Conservation (phyloP, 2,888 invertebrate species). For the Caenorhabditis japonica region DNA sequence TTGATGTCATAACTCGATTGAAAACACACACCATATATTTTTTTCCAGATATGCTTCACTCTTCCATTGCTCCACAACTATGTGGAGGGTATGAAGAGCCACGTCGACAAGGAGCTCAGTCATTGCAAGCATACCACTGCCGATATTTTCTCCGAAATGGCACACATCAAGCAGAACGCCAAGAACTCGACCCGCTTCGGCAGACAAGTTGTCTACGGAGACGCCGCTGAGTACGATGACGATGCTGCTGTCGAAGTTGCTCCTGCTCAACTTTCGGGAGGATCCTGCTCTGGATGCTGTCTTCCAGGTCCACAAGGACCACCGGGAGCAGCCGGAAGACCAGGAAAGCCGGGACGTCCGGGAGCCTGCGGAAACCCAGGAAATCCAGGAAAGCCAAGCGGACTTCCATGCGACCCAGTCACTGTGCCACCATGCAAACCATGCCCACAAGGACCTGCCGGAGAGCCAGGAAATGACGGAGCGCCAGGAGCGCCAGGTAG, state of each 20-base stretch:
- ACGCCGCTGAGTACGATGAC: constrained; percentile 25
- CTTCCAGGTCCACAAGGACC: constrained; percentile 58
- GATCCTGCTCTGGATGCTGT: constrained; percentile 59
- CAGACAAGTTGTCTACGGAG: constrained; percentile 36
- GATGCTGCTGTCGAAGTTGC: constrained; percentile 29
- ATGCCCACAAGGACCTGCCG: constrained; percentile 66
- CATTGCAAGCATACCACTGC: constrained; percentile 47
- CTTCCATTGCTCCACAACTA: constrained; percentile 53
- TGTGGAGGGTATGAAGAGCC: constrained; percentile 47
- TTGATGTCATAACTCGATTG: too few species aligned
- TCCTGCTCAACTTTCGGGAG: constrained; percentile 27
- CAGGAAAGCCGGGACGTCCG: constrained; percentile 58
- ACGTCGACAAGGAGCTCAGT: constrained; percentile 42
- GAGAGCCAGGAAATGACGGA: constrained; percentile 60
- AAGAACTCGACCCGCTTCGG: constrained; percentile 41
- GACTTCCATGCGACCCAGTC: constrained; percentile 68
- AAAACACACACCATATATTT: too few species aligned
- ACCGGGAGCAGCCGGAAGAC: constrained; percentile 53
- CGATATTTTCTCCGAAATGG: constrained; percentile 48
- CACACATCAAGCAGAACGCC: constrained; percentile 38
- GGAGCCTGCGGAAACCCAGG: constrained; percentile 59
- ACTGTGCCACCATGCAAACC: constrained; percentile 69
- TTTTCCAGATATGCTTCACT: constrained; percentile 47
- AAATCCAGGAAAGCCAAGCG: constrained; percentile 63
- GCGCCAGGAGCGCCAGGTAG: constrained; percentile 63